Evolutionary conservation across 2,113 vertebrate species (phyloP), one percentile per base, ranked within the genome.

Genomic region (Rhombomys opimus): DNA sequence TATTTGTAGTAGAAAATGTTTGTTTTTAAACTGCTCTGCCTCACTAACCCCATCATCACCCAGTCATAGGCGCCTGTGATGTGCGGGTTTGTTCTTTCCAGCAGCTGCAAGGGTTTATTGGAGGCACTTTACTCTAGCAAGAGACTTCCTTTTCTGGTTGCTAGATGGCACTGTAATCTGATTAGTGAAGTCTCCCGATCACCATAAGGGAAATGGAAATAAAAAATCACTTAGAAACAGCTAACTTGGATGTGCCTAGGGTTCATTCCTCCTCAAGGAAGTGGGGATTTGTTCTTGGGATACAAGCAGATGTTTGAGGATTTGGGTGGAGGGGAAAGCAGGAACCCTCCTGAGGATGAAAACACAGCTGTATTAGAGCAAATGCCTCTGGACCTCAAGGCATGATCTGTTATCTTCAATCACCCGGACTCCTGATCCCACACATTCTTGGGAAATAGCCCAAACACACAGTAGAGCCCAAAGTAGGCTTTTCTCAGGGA

Each of bases 101-200:
- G 27, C 20, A 32, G 23, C 35, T 90, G 23, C 59, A 0, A 0
- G n/a, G 20, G 4, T 6, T 23, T 78, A 65, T 59, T 15, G 20
- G 17, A 80, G 76, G 41, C 15, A 14, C 15, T 61, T 30, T 87
- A 18, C 67, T 93, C 17, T 35, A 17, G 30, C 7, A 9, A 6
- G 4, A 35, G 1, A 87, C 23, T 93, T 77, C 96, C 87, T 59
- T 41, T 38, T 96, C 41, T 95, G 93, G 81, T 75, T 87, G 94
- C 87, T 81, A 98, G 97, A 91, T 97, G 97, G 97, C 93, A 72
- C 97, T 97, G 54, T 85, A 57, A 94, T 59, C 90, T n/a, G 97
- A 20, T 68, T 61, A 54, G 93, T 91, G 18, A 94, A 65, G 3
- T 20, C 88, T 77, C 81, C 46, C 73, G 52, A 20, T 3, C 57